A percentile compares a stretch with the other conserved stretches of the same genome.
These are phyloP conservation scores for Ctenopoma multispine DNA, from an alignment of 2,797 vertebrate species.

Conservation along the genomic window DNA sequence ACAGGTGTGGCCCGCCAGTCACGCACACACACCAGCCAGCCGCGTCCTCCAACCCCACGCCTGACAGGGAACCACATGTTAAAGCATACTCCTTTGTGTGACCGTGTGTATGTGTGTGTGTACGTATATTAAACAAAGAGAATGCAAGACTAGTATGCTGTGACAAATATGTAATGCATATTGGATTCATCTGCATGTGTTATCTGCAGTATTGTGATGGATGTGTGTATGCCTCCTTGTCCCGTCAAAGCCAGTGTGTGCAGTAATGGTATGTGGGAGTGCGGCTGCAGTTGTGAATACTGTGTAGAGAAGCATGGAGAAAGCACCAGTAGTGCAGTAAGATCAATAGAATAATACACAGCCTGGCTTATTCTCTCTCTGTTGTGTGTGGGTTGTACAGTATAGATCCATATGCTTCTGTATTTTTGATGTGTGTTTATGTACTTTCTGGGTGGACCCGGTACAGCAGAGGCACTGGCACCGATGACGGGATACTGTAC, in stretches of 20 bases:
- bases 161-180: background rate
- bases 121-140: conserved; percentile 14
- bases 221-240: conserved; percentile 20
- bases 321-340: conserved; percentile 51
- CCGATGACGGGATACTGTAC: background rate
- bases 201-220: conserved; percentile 5
- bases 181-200: background rate
- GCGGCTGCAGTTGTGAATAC: conserved; percentile 52
- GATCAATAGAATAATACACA: conserved; percentile 64
- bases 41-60: conserved; percentile 61
- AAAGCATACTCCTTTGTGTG: conserved; percentile 39
- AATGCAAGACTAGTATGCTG: conserved; percentile 35
- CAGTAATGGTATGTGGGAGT: conserved; percentile 4
- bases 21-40: conserved; percentile 69
- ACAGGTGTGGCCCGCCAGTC: conserved; percentile 84
- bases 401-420: conserved; percentile 23
- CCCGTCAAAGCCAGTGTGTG: conserved; percentile 32
- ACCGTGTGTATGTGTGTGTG: background rate
- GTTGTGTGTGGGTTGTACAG: conserved; percentile 35
- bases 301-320: conserved; percentile 40
- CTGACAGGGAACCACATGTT: conserved; percentile 69
- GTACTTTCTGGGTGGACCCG: conserved; percentile 21
- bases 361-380: conserved; percentile 48
- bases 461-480: conserved; percentile 1
- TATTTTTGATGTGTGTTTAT: conserved; percentile 28